Conservation (phyloP, 30 jellyfish, hydroid and myxozoan species). For the Hydractinia echinata region DNA sequence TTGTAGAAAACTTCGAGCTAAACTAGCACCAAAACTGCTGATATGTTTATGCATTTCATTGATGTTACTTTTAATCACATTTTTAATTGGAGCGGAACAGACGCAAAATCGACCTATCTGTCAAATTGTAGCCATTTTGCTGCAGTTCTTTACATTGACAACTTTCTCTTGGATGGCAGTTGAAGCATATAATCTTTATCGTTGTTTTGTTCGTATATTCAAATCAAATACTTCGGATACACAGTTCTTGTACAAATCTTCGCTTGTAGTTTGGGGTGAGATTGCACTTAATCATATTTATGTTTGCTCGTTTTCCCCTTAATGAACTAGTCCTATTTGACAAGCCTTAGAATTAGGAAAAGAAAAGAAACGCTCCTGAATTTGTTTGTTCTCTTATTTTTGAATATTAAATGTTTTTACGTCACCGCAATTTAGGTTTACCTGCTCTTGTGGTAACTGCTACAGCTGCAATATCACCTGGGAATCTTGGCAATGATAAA, state of each 20-base stretch:
- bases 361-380: neutral
- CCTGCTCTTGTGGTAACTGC: constrained; percentile 1
- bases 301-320: neutral
- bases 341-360: neutral
- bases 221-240: constrained; percentile 15
- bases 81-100: constrained; percentile 17
- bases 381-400: neutral
- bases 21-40: constrained; percentile 21
- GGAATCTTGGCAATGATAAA: constrained; percentile 27
- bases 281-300: neutral
- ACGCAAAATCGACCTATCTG: neutral
- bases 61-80: constrained; percentile 18
- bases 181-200: constrained; percentile 28
- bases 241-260: constrained; percentile 17
- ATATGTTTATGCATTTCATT: constrained; percentile 16
- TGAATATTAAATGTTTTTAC: neutral
- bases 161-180: constrained; percentile 33
- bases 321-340: neutral
- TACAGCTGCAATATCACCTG: constrained; percentile 21
- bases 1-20: constrained; percentile 17
- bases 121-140: constrained; percentile 9
- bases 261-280: constrained; percentile 21
- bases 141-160: constrained; percentile 21
- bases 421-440: neutral
- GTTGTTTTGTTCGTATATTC: constrained; percentile 21